A percentile compares a stretch with the other conserved stretches of the same genome.
Evolutionary conservation across 2,797 vertebrate species (phyloP).

Genomic region (Lagocephalus sceleratus): DNA sequence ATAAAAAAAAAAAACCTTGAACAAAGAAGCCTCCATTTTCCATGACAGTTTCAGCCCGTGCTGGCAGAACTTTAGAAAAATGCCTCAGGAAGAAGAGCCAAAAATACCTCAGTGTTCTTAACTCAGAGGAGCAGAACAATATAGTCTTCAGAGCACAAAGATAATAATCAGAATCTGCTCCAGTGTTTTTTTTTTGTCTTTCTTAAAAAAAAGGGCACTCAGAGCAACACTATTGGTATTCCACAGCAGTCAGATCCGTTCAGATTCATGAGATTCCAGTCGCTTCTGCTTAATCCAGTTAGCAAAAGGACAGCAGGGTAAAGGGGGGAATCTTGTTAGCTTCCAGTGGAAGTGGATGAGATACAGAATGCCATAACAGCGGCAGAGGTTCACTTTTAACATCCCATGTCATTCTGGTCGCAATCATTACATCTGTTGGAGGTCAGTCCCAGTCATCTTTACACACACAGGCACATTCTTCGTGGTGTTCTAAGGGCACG

Average conservation of each 20-base stretch:
- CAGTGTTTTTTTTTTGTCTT: constrained; percentile 41
- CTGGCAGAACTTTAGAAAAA: constrained; percentile 44
- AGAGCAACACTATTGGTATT: constrained; percentile 49
- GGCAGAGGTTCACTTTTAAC: constrained; percentile 40
- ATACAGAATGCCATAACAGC: constrained; percentile 25
- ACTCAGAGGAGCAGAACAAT: constrained; percentile 39
- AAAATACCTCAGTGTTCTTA: constrained; percentile 31
- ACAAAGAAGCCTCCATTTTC: constrained; percentile 57
- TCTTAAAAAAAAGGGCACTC: constrained; percentile 26
- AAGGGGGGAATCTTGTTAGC: constrained; percentile 53
- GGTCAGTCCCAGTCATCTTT: constrained; percentile 83
- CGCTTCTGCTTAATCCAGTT: constrained; percentile 64
- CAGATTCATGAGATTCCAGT: constrained; percentile 61
- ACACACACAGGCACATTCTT: constrained; percentile 94
- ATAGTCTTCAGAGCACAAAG: constrained; percentile 40
- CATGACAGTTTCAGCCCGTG: constrained; percentile 50
- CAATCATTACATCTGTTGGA: constrained; percentile 32
- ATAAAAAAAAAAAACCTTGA: constrained; percentile 32
- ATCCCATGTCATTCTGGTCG: constrained; percentile 34
- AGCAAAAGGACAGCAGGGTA: constrained; percentile 55
- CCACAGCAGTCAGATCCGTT: constrained; percentile 60
- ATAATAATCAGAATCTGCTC: constrained; percentile 53
- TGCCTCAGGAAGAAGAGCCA: constrained; percentile 24
- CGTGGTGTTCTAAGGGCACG: constrained; percentile 93
- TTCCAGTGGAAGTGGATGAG: constrained; percentile 47